phyloP scores from a whole-genome alignment of 2,113 vertebrate species.

The Haplotaxodon microlepis region DNA sequence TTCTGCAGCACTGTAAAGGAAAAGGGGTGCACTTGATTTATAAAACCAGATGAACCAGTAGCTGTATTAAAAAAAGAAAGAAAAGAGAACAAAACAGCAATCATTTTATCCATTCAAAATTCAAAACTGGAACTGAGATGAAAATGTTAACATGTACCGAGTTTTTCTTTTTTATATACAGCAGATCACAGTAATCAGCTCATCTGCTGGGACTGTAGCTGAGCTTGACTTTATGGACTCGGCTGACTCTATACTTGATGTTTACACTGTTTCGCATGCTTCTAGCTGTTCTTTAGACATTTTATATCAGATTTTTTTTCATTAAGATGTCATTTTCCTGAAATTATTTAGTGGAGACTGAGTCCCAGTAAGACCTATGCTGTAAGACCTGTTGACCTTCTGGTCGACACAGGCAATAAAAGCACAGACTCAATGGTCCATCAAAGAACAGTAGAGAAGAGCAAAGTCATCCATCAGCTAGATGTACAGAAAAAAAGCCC shows the following conservation, averaged over 20 bases:
- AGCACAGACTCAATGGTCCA: background rate
- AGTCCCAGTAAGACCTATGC: background rate
- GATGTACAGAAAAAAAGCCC: background rate
- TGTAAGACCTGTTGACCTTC: background rate
- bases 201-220: background rate
- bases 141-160: background rate
- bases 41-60: background rate
- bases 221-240: background rate
- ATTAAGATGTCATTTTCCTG: background rate
- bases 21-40: background rate
- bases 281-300: accelerated
- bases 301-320: background rate
- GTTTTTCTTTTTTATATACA: accelerated
- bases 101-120: background rate
- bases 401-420: background rate
- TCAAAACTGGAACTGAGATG: background rate
- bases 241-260: background rate
- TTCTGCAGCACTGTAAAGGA: background rate
- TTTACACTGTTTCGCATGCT: background rate
- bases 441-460: background rate
- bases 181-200: background rate
- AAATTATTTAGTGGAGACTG: accelerated
- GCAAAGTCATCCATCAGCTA: background rate
- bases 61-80: background rate
- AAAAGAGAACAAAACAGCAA: background rate